Evolutionary conservation across 2,113 vertebrate species (phyloP), one percentile per base, ranked within the genome.

Genomic region (Phaetusa simplex): DNA sequence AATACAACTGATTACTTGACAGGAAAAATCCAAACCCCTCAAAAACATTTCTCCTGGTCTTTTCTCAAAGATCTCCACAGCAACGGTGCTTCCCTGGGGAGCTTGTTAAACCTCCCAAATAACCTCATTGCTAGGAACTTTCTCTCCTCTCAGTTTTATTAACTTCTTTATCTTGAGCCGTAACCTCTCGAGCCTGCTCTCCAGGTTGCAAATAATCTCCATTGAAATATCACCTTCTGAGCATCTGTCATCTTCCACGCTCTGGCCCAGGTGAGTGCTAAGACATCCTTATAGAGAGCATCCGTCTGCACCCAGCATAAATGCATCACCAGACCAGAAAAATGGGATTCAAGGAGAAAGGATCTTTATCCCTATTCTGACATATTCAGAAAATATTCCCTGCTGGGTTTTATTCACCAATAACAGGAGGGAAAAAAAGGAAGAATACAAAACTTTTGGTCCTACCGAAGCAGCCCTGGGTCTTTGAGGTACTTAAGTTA

Each of bases 21-120:
- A 96, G 78, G 38, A 94, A 95, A 93, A 85, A 85, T 66, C 32
- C 45, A 53, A 79, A 66, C 50, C 67, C 53, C 43, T 86, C 73
- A 76, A 55, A 86, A 87, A 67, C 27, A 76, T 79, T 86, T 84
- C 18, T 90, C 16, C n/a, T 55, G 7, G 15, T 86, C 86, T 92
- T 36, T 69, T 93, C 69, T 72, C 66, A 53, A 70, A 90, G 53
- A 61, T 87, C 76, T 67, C 29, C 3, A 1, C 74, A 88, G 86
- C 29, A 93, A 55, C 32, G 40, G 42, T n/a, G 22, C 38, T 92
- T 96, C 89, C 84, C 87, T 34, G 9, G 78, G 82, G 91, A 96
- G 62, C 89, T 89, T 87, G 43, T 94, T 97, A 95, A 95, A 73
- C 22, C 50, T 93, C 45, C 66, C 66, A 70, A 59, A 91, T 72